Evolutionary conservation across 2,113 vertebrate species (phyloP), one percentile per base, ranked within the genome.

Genomic region (Eolophus roseicapilla): DNA sequence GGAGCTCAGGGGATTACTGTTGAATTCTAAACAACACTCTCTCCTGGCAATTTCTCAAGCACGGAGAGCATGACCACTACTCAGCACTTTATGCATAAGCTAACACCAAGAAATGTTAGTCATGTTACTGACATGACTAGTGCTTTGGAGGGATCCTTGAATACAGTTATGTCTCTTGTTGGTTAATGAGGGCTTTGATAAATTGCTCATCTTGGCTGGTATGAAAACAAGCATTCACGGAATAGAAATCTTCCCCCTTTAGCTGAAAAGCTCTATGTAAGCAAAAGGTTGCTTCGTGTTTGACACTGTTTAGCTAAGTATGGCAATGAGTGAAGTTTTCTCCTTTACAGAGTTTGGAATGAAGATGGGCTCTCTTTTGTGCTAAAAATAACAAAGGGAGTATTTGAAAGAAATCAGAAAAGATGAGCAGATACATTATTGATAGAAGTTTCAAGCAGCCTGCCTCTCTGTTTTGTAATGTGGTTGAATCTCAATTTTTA

Each of bases 341-440:
- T 90, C 53, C 78, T 96, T 90, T 70, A 74, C 70, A 86, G 87
- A 97, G 88, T 77, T 75, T 49, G 49, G 76, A 94, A 96, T 96
- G 96, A 95, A 96, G 91, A 96, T 86, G 93, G 3, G 0, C 82
- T 93, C 96, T 94, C 96, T 97, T 97, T 97, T 97, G 91, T 96
- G 84, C 94, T 98, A 98, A 98, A 98, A 98, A 97, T 97, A 98
- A 94, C 96, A 85, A 94, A 95, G 95, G 77, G 83, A 80, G 92
- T 97, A 95, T 98, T 97, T 96, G 96, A 96, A 97, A 97, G 93
- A 97, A 97, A 97, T 96, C 96, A 97, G 91, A 97, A 97, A 95
- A 96, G 96, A 95, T 41, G 43, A 95, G 57, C 77, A 88, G 96
- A 97, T 98, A 96, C 93, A 97, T 98, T 97, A 98, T 97, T 97